Percentiles rank a stretch among this genome's conserved stretches.
Conservation (phyloP, 2,888 invertebrate genomes). For the Allophyes oxyacanthae region DNA sequence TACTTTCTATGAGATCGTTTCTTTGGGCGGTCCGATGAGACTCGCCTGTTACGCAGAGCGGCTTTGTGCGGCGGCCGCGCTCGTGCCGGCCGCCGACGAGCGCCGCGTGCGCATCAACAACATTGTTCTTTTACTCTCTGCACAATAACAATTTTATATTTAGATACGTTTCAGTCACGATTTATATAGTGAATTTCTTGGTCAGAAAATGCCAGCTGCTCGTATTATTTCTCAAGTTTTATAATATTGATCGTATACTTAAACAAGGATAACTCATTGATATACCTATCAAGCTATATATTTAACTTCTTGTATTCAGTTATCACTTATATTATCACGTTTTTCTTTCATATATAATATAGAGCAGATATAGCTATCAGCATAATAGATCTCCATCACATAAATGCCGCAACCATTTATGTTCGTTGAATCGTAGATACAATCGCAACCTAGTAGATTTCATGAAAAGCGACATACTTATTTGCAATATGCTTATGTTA, state of each 20-base stretch:
- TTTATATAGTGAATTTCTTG: conserved; percentile 59
- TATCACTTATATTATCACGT: no score
- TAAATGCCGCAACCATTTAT: conserved; percentile 18
- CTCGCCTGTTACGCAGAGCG: conserved; percentile 58
- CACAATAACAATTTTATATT: conserved; percentile 68
- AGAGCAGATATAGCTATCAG: conserved; percentile 14
- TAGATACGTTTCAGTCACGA: conserved; percentile 74
- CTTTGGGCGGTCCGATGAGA: conserved; percentile 81
- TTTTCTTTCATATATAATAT: no score
- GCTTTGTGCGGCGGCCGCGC: conserved; percentile 47
- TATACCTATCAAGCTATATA: no score
- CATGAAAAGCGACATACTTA: conserved; percentile 20
- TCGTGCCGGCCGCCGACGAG: conserved; percentile 43
- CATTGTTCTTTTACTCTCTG: conserved; percentile 72
- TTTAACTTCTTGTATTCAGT: no score
- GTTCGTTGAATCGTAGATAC: background rate
- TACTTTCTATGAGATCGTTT: conserved; percentile 89
- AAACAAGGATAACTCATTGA: no score
- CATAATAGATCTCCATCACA: conserved; percentile 14
- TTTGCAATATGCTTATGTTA: conserved; percentile 1
- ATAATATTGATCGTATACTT: conserved; percentile 5
- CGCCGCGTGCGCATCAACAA: conserved; percentile 47
- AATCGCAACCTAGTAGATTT: conserved; percentile 4
- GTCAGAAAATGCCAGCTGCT: conserved; percentile 56
- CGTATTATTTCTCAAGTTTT: conserved; percentile 21